Base-by-base conservation (phyloP, 2,113 vertebrate species). In the Rhabdomys dilectus region DNA sequence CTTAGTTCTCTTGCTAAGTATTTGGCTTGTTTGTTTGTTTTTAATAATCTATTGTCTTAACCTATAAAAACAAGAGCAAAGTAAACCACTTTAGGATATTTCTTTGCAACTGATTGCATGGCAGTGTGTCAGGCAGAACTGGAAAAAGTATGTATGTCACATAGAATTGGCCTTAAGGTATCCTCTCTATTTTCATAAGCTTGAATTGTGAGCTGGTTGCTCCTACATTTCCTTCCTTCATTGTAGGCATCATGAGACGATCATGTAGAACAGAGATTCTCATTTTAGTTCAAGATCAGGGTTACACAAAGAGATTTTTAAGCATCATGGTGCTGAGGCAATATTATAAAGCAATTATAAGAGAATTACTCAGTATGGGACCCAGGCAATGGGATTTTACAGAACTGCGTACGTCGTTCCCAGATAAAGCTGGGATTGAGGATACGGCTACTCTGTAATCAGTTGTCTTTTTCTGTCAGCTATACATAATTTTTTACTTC, bases 121-220 rank as follows among this genome's bases (percentile, higher is more conserved):
- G 2, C 24, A 21, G 12, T 78, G 2, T 12, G 16, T 89, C 22
- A 76, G n/a, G 39, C 3, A 90, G 80, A 92, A 72, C 91, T 62
- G 19, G 7, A 93, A 89, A 16, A 22, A 5, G 36, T 77, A n/a
- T 89, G 2, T 62, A 16, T 45, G 58, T 77, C 56, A 93, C 5
- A 31, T 95, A 90, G 90, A 93, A 34, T 45, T 93, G 56, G 26
- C 17, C 93, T 81, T 70, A 2, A 11, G 92, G 91, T 39, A 22
- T 11, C 45, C 7, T 70, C 88, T 82, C 45, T 34, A 78, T 92
- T 93, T 78, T 91, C 48, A 73, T 51, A 78, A 93, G 62, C 84
- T 53, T 78, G 94, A 66, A 60, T 62, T 84, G 62, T 88, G 72
- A 89, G 2, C 29, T 22, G 17, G 19, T 39, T 88, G 8, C 76